Conservation (phyloP, 2,797 vertebrate species). For the Siniperca scherzeri region DNA sequence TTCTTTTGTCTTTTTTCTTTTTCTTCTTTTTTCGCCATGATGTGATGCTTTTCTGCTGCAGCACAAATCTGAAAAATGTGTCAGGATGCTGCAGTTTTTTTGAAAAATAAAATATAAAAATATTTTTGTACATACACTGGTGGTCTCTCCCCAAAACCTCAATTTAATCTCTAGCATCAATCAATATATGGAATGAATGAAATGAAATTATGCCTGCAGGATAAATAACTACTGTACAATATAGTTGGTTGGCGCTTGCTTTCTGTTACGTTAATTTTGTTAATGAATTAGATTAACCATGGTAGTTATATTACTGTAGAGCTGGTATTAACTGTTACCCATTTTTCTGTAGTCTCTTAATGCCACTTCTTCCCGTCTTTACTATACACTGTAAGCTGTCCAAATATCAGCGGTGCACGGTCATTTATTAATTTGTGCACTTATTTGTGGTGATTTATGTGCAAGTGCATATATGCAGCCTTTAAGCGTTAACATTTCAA, state of each 20-base stretch:
- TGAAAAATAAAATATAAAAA: neutral
- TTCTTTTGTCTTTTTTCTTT: constrained; percentile 10
- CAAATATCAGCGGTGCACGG: constrained; percentile 20
- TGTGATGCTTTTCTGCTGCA: neutral
- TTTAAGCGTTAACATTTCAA: neutral
- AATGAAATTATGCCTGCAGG: constrained; percentile 1
- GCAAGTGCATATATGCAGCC: neutral
- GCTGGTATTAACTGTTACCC: neutral
- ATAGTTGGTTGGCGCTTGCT: neutral
- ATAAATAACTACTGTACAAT: neutral
- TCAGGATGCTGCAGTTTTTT: neutral
- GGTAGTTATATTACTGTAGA: neutral
- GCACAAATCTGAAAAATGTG: neutral
- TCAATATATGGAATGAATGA: neutral
- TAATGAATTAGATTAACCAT: neutral
- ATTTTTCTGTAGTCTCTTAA: constrained; percentile 16
- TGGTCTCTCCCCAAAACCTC: neutral
- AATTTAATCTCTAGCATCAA: neutral
- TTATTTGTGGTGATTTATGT: neutral
- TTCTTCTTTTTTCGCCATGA: neutral
- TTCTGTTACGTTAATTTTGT: constrained; percentile 5
- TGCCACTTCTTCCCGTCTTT: constrained; percentile 37
- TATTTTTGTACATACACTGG: neutral
- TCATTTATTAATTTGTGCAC: neutral
- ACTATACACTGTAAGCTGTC: neutral